phyloP scores from a whole-genome alignment of 2,797 vertebrate genomes.

The Scolopax bukidnonensis region DNA sequence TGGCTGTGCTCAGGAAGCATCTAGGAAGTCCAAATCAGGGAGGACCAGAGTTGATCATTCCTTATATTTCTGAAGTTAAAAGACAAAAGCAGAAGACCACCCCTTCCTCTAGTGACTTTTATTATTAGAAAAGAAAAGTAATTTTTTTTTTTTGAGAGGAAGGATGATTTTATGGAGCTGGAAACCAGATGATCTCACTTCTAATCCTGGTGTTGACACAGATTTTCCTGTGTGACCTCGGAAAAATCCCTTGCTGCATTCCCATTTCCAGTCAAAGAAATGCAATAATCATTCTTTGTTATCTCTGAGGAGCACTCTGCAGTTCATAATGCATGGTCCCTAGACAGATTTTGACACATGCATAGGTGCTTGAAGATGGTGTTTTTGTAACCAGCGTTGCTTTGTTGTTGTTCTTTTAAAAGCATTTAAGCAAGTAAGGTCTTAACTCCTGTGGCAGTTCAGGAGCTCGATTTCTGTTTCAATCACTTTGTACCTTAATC shows the following conservation, averaged over 20 bases:
- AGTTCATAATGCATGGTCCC: neutral
- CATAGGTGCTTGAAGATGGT: neutral
- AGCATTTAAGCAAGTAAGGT: neutral
- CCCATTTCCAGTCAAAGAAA: neutral
- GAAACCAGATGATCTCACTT: conserved; percentile 51
- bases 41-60: neutral
- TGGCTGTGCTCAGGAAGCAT: neutral
- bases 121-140: conserved; percentile 41
- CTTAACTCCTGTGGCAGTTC: neutral
- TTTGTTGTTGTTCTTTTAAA: neutral
- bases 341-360: neutral
- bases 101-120: conserved; percentile 39
- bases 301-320: neutral
- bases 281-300: neutral
- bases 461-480: neutral
- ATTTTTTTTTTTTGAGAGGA: neutral
- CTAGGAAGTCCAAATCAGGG: neutral
- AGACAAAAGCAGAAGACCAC: neutral
- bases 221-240: neutral
- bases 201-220: conserved; percentile 40
- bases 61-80: conserved; percentile 29
- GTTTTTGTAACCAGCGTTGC: neutral
- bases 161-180: conserved; percentile 48
- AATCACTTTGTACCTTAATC: neutral
- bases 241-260: neutral